Evolutionary conservation across 2,888 invertebrate species (phyloP).

Genomic region (Erebia epiphron): DNA sequence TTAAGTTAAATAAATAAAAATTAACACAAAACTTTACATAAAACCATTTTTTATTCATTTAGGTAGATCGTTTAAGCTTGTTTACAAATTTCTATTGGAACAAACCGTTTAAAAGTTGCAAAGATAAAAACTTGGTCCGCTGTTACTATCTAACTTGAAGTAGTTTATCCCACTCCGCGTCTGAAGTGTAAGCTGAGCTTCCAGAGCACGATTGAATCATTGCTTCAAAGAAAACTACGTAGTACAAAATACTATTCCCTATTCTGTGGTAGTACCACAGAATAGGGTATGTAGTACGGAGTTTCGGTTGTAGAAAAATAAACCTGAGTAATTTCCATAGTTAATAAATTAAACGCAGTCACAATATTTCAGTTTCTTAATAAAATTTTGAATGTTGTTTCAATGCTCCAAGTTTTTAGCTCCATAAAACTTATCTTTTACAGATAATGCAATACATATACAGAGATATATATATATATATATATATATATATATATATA

Average conservation of each 20-base stretch:
- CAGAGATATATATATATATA: too few relatives aligned
- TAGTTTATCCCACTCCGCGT: slow-evolving; percentile 1
- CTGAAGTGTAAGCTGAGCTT: slow-evolving; percentile 10
- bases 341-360: too few relatives aligned
- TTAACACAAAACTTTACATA: not conserved
- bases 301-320: not conserved
- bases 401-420: too few relatives aligned
- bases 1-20: not conserved
- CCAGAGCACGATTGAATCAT: not conserved
- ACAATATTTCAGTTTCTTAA: too few relatives aligned
- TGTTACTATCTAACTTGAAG: slow-evolving; percentile 4
- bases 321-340: too few relatives aligned
- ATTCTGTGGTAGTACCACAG: too few relatives aligned
- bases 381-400: too few relatives aligned
- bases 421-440: too few relatives aligned
- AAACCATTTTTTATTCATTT: not conserved
- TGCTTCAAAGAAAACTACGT: not conserved
- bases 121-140: slow-evolving; percentile 13
- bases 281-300: too few relatives aligned
- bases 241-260: too few relatives aligned
- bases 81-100: slow-evolving; percentile 8
- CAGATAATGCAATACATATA: too few relatives aligned
- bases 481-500: too few relatives aligned
- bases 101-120: slow-evolving; percentile 13
- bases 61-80: slow-evolving; percentile 10